These are phyloP conservation scores for Drosophila leonis DNA, from an alignment of 2,888 invertebrate genomes.

Conservation along the genomic window DNA sequence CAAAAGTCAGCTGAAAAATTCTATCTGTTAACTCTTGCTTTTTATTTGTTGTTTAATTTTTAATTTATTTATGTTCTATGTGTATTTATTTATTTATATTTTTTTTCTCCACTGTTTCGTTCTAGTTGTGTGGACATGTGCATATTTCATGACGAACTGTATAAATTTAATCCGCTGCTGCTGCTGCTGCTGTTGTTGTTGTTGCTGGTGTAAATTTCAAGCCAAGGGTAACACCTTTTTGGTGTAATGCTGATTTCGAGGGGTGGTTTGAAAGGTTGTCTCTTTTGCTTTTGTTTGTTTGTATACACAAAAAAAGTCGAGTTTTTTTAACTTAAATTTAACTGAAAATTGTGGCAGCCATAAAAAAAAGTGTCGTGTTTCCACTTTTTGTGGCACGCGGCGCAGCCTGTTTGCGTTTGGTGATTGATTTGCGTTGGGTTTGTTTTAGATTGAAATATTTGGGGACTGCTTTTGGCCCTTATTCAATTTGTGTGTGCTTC, in stretches of 20 bases:
- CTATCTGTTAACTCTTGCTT: constrained; percentile 19
- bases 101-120: constrained; percentile 39
- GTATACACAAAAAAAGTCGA: constrained; percentile 35
- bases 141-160: constrained; percentile 74
- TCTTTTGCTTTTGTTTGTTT: constrained; percentile 2
- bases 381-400: constrained; percentile 8
- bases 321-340: constrained; percentile 24
- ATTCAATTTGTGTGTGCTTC: constrained; percentile 9
- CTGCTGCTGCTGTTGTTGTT: neutral
- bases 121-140: constrained; percentile 67
- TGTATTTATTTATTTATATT: constrained; percentile 47
- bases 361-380: constrained; percentile 5
- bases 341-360: constrained; percentile 22
- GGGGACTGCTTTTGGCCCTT: neutral
- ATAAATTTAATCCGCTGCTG: constrained; percentile 61
- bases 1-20: neutral
- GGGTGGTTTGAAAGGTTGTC: constrained; percentile 13
- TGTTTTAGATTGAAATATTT: constrained; percentile 10
- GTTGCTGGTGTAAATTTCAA: constrained; percentile 61
- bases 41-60: constrained; percentile 54
- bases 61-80: constrained; percentile 67
- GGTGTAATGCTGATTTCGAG: constrained; percentile 62
- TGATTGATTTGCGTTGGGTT: constrained; percentile 51
- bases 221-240: constrained; percentile 75
- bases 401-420: constrained; percentile 38